Evolutionary conservation across 2,888 invertebrate species (phyloP).

Genomic region (Cristatella mucedo): DNA sequence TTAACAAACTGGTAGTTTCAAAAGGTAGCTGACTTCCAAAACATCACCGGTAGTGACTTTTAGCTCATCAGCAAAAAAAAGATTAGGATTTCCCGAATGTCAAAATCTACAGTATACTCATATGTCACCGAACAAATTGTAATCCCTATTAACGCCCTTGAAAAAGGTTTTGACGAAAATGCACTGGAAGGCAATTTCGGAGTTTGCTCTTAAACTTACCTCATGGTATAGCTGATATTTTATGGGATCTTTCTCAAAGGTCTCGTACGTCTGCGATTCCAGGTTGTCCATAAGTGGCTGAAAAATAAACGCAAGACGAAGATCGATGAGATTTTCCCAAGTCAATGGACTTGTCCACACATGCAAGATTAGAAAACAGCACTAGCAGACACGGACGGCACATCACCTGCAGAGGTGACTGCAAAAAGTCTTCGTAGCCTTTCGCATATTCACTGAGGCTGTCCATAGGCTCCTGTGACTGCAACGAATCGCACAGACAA

Average conservation of each 20-base stretch:
- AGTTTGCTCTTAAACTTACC: too few species aligned
- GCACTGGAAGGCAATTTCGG: too few species aligned
- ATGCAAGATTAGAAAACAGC: not conserved
- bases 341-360: not conserved
- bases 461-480: constrained; percentile 33
- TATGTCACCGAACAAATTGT: too few species aligned
- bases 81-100: too few species aligned
- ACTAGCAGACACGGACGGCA: too few species aligned
- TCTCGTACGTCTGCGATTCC: constrained; percentile 86
- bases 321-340: not conserved
- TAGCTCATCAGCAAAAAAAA: too few species aligned
- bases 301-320: constrained; percentile 45
- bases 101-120: too few species aligned
- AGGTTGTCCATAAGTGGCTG: constrained; percentile 90
- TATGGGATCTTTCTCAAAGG: constrained; percentile 90
- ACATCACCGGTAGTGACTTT: too few species aligned
- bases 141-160: too few species aligned
- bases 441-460: constrained; percentile 41
- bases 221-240: constrained; percentile 55
- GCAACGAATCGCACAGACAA: constrained; percentile 9
- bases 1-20: too few species aligned
- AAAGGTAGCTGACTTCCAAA: too few species aligned
- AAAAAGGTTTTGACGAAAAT: too few species aligned
- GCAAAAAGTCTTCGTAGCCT: constrained; percentile 82
- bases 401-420: constrained; percentile 44